Evolutionary conservation across 2,113 vertebrate genomes (phyloP).

Genomic region (Glaucomys volans): DNA sequence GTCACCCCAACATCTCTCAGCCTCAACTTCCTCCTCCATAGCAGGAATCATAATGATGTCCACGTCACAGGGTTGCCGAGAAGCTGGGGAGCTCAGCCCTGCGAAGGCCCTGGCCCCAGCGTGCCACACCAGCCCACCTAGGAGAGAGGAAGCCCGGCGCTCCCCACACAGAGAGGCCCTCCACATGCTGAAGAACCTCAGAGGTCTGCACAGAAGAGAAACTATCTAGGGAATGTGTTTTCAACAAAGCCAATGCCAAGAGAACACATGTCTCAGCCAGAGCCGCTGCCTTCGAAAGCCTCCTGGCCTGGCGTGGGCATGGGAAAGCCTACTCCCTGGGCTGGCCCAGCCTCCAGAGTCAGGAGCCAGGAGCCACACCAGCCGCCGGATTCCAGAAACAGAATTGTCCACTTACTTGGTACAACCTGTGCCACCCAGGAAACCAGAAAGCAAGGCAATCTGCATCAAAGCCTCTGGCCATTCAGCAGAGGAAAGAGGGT

Average conservation of each 20-base stretch:
- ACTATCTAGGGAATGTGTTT: conserved; percentile 66
- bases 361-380: background rate
- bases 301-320: background rate
- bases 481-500: background rate
- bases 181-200: rapidly evolving
- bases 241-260: conserved; percentile 10
- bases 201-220: conserved; percentile 15
- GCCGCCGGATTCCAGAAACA: background rate
- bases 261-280: conserved; percentile 21
- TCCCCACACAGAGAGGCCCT: background rate
- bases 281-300: background rate
- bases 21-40: background rate
- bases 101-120: background rate
- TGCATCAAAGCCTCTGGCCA: background rate
- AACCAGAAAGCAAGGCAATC: background rate
- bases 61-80: background rate
- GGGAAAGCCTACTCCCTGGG: background rate
- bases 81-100: rapidly evolving
- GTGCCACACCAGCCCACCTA: background rate
- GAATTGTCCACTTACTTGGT: background rate
- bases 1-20: background rate
- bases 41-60: background rate
- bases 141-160: too few relatives aligned
- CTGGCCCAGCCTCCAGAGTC: background rate
- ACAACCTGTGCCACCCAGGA: rapidly evolving